phyloP scores from a whole-genome alignment of 2,797 vertebrate species.

The Tokudaia muenninki region DNA sequence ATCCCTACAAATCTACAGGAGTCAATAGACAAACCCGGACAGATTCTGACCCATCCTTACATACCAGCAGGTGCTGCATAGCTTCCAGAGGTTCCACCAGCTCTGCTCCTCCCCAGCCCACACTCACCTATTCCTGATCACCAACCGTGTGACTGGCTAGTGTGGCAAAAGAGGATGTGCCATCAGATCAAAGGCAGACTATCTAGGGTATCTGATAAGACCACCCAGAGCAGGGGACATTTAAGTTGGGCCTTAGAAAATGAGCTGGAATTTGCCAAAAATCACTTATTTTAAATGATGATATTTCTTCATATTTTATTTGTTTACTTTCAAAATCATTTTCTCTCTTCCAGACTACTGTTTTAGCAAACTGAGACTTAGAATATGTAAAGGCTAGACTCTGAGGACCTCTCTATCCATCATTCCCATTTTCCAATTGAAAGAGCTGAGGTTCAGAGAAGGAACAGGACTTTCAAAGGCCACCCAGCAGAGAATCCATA shows the following conservation, averaged over 20 bases:
- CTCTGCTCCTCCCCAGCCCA: not conserved
- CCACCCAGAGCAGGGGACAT: not conserved
- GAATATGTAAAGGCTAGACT: not conserved
- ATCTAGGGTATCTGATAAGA: not conserved
- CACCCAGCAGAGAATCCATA: not conserved
- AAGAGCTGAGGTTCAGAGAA: not conserved
- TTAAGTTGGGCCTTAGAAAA: not conserved
- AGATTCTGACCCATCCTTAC: not conserved
- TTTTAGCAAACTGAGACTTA: slow-evolving; percentile 26
- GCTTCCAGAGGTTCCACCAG: not conserved
- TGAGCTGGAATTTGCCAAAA: slow-evolving; percentile 50
- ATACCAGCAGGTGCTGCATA: no score
- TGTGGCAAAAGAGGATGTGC: not conserved
- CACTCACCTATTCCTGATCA: not conserved
- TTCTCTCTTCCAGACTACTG: not conserved
- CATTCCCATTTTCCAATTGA: slow-evolving; percentile 46
- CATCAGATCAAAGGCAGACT: slow-evolving; percentile 4
- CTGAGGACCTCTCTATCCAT: slow-evolving; percentile 22
- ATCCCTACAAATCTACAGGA: not conserved
- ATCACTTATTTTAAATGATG: not conserved
- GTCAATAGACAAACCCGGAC: not conserved
- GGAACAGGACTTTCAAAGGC: slow-evolving; percentile 45
- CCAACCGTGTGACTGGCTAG: not conserved
- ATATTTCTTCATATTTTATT: not conserved
- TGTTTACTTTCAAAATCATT: not conserved